phyloP scores from a whole-genome alignment of 1,140 invertebrate species.

The Cydia splendana region DNA sequence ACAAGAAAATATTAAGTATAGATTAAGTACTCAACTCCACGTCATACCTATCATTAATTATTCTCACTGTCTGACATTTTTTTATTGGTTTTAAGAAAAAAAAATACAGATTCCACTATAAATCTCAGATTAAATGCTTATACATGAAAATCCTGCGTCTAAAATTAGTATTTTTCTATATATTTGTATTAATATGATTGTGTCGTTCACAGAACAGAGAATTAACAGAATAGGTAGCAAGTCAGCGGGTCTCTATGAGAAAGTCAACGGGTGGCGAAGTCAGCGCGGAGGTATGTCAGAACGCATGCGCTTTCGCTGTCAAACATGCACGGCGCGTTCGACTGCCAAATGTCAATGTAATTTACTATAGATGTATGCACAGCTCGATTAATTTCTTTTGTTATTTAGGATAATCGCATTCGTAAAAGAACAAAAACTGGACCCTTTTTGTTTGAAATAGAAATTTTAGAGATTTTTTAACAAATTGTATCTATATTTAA shows the following conservation, averaged over 20 bases:
- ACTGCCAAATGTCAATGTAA: neutral
- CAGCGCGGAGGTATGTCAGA: constrained; percentile 72
- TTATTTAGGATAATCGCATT: neutral
- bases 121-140: too few relatives aligned
- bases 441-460: neutral
- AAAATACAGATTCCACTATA: too few relatives aligned
- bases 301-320: constrained; percentile 42
- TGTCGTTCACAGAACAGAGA: constrained; percentile 77
- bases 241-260: constrained; percentile 62
- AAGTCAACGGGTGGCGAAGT: constrained; percentile 74
- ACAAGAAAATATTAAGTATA: too few relatives aligned
- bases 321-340: constrained; percentile 3
- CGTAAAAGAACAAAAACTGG: neutral
- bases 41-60: too few relatives aligned
- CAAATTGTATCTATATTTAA: too few relatives aligned
- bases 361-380: neutral
- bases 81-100: too few relatives aligned
- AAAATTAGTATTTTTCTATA: neutral
- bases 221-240: constrained; percentile 76
- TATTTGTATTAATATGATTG: constrained; percentile 38
- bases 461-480: too few relatives aligned
- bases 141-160: too few relatives aligned
- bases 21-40: too few relatives aligned
- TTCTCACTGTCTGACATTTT: too few relatives aligned
- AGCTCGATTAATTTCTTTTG: neutral